These are phyloP conservation scores for Steinernema hermaphroditum DNA, from an alignment of 2,888 invertebrate genomes.

Conservation along the genomic window DNA sequence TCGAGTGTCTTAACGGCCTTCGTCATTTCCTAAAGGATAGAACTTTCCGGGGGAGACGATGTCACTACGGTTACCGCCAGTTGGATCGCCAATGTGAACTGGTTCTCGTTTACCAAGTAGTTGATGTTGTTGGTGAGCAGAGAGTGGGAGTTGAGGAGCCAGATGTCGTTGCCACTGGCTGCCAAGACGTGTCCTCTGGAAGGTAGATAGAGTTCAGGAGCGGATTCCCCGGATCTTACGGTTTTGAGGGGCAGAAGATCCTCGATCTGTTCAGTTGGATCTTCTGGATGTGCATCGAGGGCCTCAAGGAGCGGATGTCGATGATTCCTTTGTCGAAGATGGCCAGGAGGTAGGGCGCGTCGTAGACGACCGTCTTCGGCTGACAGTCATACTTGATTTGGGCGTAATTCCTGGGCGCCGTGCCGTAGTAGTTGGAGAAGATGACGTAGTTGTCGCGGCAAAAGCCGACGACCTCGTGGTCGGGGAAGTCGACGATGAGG, in stretches of 20 bases:
- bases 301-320: slow-evolving; percentile 84
- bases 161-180: slow-evolving; percentile 67
- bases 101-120: slow-evolving; percentile 82
- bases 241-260: slow-evolving; percentile 30
- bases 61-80: slow-evolving; percentile 50
- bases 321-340: slow-evolving; percentile 78
- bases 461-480: slow-evolving; percentile 41
- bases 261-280: slow-evolving; percentile 72
- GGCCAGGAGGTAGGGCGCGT: slow-evolving; percentile 87
- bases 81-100: slow-evolving; percentile 82
- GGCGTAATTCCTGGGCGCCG: neutral
- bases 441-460: slow-evolving; percentile 35
- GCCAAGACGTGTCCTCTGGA: slow-evolving; percentile 55
- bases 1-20: slow-evolving; percentile 38
- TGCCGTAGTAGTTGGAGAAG: slow-evolving; percentile 15
- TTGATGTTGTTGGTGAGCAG: slow-evolving; percentile 79
- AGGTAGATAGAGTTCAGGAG: neutral
- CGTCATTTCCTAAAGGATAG: neutral
- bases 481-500: slow-evolving; percentile 38
- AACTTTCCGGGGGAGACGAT: too few species aligned
- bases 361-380: slow-evolving; percentile 76
- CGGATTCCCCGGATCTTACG: slow-evolving; percentile 27
- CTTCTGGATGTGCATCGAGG: slow-evolving; percentile 79
- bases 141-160: slow-evolving; percentile 82
- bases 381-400: slow-evolving; percentile 22